Conservation (phyloP, 2,888 invertebrate species). For the Papilio gigon region DNA sequence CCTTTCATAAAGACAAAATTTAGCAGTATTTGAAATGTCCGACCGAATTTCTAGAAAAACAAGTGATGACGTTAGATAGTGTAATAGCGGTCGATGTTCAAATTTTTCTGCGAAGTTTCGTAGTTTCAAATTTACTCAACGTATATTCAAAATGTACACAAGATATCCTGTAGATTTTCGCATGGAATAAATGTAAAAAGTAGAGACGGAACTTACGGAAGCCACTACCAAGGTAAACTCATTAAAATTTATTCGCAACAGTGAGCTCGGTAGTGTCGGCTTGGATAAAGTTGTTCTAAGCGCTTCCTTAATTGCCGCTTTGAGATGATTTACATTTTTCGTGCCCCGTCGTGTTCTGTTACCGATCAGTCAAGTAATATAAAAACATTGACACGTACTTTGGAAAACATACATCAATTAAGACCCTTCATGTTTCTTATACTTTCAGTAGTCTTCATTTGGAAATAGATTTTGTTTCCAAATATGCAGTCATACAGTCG, state of each 20-base stretch:
- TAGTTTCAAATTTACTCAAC: not conserved
- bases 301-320: conserved; percentile 38
- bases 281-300: conserved; percentile 53
- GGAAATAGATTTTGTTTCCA: no score
- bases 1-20: no score
- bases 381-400: no score
- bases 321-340: not conserved
- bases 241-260: conserved; percentile 72
- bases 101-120: not conserved
- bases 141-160: not conserved
- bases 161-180: not conserved
- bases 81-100: no score
- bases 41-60: no score
- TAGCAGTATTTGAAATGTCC: no score
- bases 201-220: conserved; percentile 45
- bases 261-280: conserved; percentile 61
- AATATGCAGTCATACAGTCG: no score
- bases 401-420: no score
- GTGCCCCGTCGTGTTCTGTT: no score
- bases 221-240: conserved; percentile 59
- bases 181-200: conserved; percentile 38
- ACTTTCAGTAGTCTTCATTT: no score
- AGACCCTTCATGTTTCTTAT: no score
- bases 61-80: no score
- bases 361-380: conserved; percentile 23